Conservation (phyloP, 2,797 vertebrate species). For the Kryptopterus vitreolus region DNA sequence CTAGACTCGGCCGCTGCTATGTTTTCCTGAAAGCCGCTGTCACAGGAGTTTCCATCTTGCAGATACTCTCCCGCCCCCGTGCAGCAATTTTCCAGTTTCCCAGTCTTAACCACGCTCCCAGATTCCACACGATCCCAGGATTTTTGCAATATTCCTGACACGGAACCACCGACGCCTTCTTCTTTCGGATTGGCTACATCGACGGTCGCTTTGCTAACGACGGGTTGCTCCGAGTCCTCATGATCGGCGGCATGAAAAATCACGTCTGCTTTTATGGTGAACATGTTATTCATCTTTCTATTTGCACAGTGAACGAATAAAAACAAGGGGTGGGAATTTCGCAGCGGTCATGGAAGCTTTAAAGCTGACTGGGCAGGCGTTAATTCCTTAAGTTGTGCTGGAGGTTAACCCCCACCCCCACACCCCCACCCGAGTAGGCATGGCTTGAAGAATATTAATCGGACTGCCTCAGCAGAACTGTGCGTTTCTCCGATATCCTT, state of each 20-base stretch:
- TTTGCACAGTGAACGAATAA: conserved; percentile 20
- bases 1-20: conserved; percentile 39
- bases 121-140: conserved; percentile 55
- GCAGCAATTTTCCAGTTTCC: conserved; percentile 37
- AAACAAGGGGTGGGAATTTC: not conserved
- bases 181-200: conserved; percentile 29
- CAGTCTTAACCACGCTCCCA: conserved; percentile 52
- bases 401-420: no score
- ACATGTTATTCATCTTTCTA: conserved; percentile 60
- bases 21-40: conserved; percentile 55
- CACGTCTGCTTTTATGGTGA: conserved; percentile 71
- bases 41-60: conserved; percentile 65
- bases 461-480: conserved; percentile 9
- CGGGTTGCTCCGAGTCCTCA: conserved; percentile 50
- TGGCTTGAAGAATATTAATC: conserved; percentile 10
- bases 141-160: conserved; percentile 56
- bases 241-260: conserved; percentile 66
- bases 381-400: conserved; percentile 14
- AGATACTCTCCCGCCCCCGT: conserved; percentile 63
- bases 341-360: conserved; percentile 4
- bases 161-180: conserved; percentile 16
- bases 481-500: not conserved
- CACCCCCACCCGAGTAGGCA: conserved; percentile 26
- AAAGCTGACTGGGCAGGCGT: conserved; percentile 1
- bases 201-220: conserved; percentile 40